phyloP scores from a whole-genome alignment of 2,113 vertebrate genomes.

The Casuarius casuarius region DNA sequence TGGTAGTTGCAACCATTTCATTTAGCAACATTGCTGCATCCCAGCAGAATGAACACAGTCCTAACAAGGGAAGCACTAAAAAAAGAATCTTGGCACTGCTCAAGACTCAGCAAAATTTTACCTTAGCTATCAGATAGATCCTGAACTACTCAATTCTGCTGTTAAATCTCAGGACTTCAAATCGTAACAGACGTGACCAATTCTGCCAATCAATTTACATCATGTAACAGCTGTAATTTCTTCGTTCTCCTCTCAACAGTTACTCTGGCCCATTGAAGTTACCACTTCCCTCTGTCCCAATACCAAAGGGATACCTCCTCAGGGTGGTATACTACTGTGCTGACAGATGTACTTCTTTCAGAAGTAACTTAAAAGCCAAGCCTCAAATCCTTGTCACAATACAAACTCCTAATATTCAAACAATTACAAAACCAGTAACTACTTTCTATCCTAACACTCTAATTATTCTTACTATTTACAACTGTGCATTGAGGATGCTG shows the following conservation, averaged over 20 bases:
- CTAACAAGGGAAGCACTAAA: not conserved
- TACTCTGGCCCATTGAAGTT: constrained; percentile 51
- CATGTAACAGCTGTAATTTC: not conserved
- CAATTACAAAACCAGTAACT: not conserved
- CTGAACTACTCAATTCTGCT: not conserved
- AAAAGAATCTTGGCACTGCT: not conserved
- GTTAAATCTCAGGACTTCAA: not conserved
- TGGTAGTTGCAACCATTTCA: not conserved
- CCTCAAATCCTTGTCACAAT: not conserved
- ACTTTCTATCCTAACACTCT: rapidly evolving
- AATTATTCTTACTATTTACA: not conserved
- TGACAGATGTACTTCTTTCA: constrained; percentile 47
- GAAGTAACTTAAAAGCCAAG: not conserved
- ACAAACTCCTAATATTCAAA: not conserved
- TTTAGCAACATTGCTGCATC: not conserved
- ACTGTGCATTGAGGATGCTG: rapidly evolving
- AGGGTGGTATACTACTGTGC: not conserved
- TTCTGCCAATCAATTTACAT: not conserved
- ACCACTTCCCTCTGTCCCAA: not conserved
- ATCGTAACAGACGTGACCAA: not conserved
- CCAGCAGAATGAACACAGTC: not conserved
- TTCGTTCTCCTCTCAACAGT: constrained; percentile 35
- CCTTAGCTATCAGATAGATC: not conserved
- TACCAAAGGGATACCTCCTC: constrained; percentile 32
- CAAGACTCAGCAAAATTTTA: not conserved